A percentile compares a stretch with the other conserved stretches of the same genome.
Conservation (phyloP, 2,113 vertebrate species). For the Capricornis sumatraensis region DNA sequence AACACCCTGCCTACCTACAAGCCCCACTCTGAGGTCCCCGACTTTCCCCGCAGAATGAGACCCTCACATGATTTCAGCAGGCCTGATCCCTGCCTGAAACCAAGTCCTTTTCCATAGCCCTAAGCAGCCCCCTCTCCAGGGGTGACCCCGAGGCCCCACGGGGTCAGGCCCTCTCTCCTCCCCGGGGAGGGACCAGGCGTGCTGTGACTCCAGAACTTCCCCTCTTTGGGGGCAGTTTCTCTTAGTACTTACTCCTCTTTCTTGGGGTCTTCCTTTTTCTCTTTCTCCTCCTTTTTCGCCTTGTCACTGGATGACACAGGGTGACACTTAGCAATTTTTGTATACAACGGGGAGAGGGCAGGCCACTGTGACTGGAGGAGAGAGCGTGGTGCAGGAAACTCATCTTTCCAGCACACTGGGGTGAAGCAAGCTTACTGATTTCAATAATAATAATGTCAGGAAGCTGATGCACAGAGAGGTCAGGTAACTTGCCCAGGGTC, state of each 20-base stretch:
- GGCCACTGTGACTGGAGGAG: not conserved
- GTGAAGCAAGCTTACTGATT: not conserved
- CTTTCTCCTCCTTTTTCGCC: conserved; percentile 86
- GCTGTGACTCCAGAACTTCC: not conserved
- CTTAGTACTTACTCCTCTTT: conserved; percentile 83
- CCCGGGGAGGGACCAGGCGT: not conserved
- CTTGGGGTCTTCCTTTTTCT: conserved; percentile 80
- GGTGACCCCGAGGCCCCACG: not conserved
- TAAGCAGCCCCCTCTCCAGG: not conserved
- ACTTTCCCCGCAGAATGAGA: not conserved
- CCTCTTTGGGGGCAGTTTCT: not conserved
- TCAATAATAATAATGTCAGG: not conserved
- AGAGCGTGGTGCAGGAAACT: not conserved
- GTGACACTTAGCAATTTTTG: not conserved
- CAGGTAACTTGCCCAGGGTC: not conserved
- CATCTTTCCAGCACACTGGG: not conserved
- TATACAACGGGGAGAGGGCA: not conserved
- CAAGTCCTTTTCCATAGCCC: not conserved
- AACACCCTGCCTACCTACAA: not conserved
- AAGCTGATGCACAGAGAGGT: not conserved
- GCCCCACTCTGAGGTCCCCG: accelerated
- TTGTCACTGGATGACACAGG: conserved; percentile 87
- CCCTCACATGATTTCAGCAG: not conserved
- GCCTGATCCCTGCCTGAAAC: not conserved
- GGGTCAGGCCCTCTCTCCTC: not conserved